Evolutionary conservation across 2,888 invertebrate genomes (phyloP).

Genomic region (Dinocampus coccinellae): DNA sequence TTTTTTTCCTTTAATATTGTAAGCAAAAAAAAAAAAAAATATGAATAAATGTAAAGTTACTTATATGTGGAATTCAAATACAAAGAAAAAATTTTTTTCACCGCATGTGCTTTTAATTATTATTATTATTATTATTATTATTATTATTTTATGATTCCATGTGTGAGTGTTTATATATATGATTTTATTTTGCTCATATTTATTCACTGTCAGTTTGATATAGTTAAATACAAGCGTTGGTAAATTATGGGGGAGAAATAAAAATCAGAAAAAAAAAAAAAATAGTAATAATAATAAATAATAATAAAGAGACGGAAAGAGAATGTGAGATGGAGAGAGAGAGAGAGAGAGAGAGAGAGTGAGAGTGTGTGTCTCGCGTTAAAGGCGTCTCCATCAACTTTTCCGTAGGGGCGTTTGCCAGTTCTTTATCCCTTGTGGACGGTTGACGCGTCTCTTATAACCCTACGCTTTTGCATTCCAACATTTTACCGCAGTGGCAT

Average conservation of each 20-base stretch:
- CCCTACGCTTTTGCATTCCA: conserved; percentile 13
- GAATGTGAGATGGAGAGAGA: background rate
- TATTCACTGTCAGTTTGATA: background rate
- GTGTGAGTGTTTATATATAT: too few species aligned
- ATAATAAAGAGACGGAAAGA: background rate
- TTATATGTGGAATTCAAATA: too few species aligned
- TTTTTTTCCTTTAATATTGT: too few species aligned
- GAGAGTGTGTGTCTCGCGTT: background rate
- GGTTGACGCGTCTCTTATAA: conserved; percentile 1
- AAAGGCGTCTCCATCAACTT: conserved; percentile 19
- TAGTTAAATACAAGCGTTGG: background rate
- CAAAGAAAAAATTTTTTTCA: background rate
- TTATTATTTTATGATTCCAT: too few species aligned
- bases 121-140: too few species aligned
- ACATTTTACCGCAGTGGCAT: conserved; percentile 3
- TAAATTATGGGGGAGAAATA: background rate
- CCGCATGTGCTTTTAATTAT: background rate
- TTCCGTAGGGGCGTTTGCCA: background rate
- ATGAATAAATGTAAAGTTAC: too few species aligned
- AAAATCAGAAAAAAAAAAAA: background rate
- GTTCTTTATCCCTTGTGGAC: background rate
- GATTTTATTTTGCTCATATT: background rate
- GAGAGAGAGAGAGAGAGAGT: background rate
- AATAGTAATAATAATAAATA: too few species aligned
- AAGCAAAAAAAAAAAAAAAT: too few species aligned